These are phyloP conservation scores for Colaptes auratus DNA, from an alignment of 2,113 vertebrate genomes.

Conservation along the genomic window DNA sequence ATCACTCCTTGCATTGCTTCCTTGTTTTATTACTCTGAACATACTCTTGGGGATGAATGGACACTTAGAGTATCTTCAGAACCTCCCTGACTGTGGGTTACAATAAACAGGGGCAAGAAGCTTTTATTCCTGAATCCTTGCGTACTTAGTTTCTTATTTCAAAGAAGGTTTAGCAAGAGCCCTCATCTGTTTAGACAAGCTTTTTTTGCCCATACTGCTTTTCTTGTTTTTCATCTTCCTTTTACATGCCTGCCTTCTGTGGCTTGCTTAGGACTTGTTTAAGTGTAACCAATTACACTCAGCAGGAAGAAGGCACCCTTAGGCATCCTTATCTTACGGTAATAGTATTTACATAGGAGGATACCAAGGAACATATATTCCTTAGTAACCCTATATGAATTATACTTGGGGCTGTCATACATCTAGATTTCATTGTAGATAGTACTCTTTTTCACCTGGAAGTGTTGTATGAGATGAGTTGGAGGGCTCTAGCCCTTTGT, in stretches of 20 bases:
- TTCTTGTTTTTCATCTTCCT: conserved; percentile 44
- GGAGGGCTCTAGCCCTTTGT: background rate
- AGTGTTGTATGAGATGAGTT: background rate
- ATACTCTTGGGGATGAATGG: background rate
- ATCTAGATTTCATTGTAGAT: background rate
- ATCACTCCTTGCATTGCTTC: background rate
- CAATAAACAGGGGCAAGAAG: background rate
- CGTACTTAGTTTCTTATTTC: background rate
- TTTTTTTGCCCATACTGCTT: background rate
- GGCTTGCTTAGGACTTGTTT: conserved; percentile 3
- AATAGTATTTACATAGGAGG: conserved; percentile 26
- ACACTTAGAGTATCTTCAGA: background rate
- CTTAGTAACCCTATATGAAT: conserved; percentile 10
- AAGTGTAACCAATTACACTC: conserved; percentile 2
- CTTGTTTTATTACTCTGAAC: background rate
- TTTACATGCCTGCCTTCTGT: background rate
- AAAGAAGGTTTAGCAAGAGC: background rate
- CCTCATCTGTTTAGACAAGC: conserved; percentile 31
- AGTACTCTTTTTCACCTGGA: background rate
- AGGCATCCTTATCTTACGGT: conserved; percentile 41
- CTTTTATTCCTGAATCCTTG: background rate
- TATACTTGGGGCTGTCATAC: background rate
- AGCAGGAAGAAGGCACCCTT: conserved; percentile 33
- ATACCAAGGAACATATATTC: conserved; percentile 8
- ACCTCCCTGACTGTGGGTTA: background rate